A percentile compares a stretch with the other conserved stretches of the same genome.
Evolutionary conservation across 2,888 invertebrate genomes (phyloP).

Genomic region (Carpatolechia fugitivella): DNA sequence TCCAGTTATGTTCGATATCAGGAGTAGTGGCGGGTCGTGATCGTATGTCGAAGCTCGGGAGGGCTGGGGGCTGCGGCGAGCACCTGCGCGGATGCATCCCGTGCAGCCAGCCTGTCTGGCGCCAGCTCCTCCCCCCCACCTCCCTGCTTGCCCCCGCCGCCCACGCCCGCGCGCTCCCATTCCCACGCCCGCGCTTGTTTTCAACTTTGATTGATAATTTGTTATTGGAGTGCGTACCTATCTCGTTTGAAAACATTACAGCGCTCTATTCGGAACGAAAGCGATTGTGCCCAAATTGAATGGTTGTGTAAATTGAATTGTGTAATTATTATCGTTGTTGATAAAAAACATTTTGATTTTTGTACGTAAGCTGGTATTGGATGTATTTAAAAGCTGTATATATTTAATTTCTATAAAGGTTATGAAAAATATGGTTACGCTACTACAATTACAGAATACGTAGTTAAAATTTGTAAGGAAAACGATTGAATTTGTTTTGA

Average conservation of each 20-base stretch:
- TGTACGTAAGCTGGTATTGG: too few species aligned
- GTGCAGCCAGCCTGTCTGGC: conserved; percentile 72
- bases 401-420: too few species aligned
- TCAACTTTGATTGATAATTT: conserved; percentile 79
- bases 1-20: neutral
- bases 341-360: too few species aligned
- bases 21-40: conserved; percentile 25
- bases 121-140: conserved; percentile 39
- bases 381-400: too few species aligned
- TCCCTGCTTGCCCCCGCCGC: conserved; percentile 20
- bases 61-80: conserved; percentile 32
- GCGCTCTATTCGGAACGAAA: conserved; percentile 29
- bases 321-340: too few species aligned
- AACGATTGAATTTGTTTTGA: too few species aligned
- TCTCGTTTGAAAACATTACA: conserved; percentile 53
- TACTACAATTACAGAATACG: too few species aligned
- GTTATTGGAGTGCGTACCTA: conserved; percentile 63
- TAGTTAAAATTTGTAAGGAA: too few species aligned
- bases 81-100: conserved; percentile 70
- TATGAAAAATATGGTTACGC: too few species aligned
- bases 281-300: neutral
- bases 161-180: conserved; percentile 31
- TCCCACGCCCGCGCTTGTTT: conserved; percentile 68
- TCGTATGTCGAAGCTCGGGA: conserved; percentile 34
- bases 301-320: neutral